phyloP scores from a whole-genome alignment of 2,888 invertebrate genomes.

The Galerucella calmariensis region DNA sequence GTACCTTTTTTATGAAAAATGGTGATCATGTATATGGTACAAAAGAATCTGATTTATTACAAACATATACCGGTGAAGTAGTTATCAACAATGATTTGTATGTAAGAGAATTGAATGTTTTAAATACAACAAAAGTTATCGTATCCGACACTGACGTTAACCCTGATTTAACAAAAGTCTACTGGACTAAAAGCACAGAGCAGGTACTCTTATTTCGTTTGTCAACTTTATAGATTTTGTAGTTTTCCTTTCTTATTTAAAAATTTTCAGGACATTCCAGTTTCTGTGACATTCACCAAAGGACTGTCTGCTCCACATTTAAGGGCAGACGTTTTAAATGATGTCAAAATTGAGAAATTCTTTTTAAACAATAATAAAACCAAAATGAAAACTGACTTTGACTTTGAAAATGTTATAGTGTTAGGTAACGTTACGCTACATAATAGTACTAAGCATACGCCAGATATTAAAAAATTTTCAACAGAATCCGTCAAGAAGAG shows the following conservation, averaged over 20 bases:
- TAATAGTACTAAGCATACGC: conserved; percentile 49
- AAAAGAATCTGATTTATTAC: conserved; percentile 56
- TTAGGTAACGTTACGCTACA: conserved; percentile 55
- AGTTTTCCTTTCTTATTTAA: conserved; percentile 8
- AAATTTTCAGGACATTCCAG: conserved; percentile 54
- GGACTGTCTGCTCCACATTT: conserved; percentile 57
- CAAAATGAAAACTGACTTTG: conserved; percentile 49
- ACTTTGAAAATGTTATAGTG: conserved; percentile 58
- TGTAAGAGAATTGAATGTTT: conserved; percentile 52
- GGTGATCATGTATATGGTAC: conserved; percentile 54
- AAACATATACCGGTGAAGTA: conserved; percentile 59
- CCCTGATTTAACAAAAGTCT: conserved; percentile 49
- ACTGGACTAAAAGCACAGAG: conserved; percentile 59
- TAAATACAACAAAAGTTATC: conserved; percentile 47
- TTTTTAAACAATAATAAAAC: conserved; percentile 54
- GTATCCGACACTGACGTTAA: conserved; percentile 53
- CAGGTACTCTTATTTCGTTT: conserved; percentile 51
- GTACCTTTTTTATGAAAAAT: conserved; percentile 42
- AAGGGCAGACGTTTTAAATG: conserved; percentile 54
- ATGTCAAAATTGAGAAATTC: conserved; percentile 52
- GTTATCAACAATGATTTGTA: conserved; percentile 58
- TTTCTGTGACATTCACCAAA: conserved; percentile 52
- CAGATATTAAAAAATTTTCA: conserved; percentile 55
- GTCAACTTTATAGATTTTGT: background rate
- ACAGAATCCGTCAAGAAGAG: conserved; percentile 54